phyloP scores from a whole-genome alignment of 2,888 invertebrate genomes.

The Lasioglossum villosulum region DNA sequence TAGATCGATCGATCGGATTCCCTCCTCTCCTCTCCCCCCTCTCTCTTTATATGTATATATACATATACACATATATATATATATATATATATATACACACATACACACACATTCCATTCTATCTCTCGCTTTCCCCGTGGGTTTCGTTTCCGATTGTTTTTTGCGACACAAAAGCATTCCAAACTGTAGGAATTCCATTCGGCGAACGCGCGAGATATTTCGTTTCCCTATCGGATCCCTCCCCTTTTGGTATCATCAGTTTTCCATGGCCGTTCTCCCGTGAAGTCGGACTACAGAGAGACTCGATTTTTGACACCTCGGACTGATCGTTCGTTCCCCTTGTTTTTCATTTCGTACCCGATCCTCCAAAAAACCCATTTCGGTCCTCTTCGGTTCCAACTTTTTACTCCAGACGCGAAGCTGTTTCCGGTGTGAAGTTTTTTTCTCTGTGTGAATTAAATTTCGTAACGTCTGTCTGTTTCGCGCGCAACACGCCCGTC shows the following conservation, averaged over 20 bases:
- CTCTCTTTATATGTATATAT: neutral
- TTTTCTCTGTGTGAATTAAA: conserved; percentile 6
- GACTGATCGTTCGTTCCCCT: neutral
- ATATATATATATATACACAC: neutral
- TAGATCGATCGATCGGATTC: conserved; percentile 73
- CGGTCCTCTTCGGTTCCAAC: neutral
- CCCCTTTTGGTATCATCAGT: neutral
- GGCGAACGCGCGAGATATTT: conserved; percentile 41
- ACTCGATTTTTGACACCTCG: neutral
- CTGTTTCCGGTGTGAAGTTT: neutral
- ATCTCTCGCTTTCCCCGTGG: neutral
- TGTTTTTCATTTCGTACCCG: conserved; percentile 1
- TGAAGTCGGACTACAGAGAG: conserved; percentile 33
- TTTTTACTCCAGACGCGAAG: neutral
- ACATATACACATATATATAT: neutral
- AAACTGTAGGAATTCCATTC: conserved; percentile 72
- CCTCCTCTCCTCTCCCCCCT: too few relatives aligned
- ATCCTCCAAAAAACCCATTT: neutral
- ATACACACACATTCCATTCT: too few relatives aligned
- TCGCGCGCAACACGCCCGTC: neutral
- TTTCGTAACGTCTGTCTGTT: neutral
- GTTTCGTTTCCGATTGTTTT: conserved; percentile 52
- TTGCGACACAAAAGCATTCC: conserved; percentile 67
- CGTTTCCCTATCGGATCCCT: conserved; percentile 23
- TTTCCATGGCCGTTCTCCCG: conserved; percentile 28